These are phyloP conservation scores for Drosophila paranaensis DNA, from an alignment of 2,888 invertebrate species.

Conservation along the genomic window DNA sequence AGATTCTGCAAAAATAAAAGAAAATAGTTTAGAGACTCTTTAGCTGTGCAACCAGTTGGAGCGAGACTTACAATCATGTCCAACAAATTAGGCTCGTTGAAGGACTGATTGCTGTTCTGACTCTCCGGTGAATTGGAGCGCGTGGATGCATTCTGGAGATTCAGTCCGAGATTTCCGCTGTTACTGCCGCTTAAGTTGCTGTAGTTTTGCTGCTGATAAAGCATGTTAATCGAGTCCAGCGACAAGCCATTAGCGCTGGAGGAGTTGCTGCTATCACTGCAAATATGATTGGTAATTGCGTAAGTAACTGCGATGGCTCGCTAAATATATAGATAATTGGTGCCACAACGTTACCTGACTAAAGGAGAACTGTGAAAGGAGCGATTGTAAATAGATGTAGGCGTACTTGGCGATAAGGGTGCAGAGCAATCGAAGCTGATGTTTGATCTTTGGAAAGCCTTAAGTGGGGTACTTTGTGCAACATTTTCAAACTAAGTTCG, in stretches of 20 bases:
- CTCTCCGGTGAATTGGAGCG: slow-evolving; percentile 84
- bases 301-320: not conserved
- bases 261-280: slow-evolving; percentile 83
- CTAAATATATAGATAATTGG: slow-evolving; percentile 12
- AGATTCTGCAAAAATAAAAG: slow-evolving; percentile 68
- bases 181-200: slow-evolving; percentile 44
- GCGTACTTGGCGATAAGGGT: slow-evolving; percentile 85
- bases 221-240: slow-evolving; percentile 80
- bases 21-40: not conserved
- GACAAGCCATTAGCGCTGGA: slow-evolving; percentile 81
- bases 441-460: slow-evolving; percentile 85
- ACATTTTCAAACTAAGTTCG: slow-evolving; percentile 84
- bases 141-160: slow-evolving; percentile 76
- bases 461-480: slow-evolving; percentile 85
- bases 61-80: slow-evolving; percentile 83
- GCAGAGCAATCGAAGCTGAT: slow-evolving; percentile 85
- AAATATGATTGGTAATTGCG: slow-evolving; percentile 23
- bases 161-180: slow-evolving; percentile 63
- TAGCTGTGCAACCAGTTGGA: too few relatives aligned
- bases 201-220: slow-evolving; percentile 70
- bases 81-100: slow-evolving; percentile 79
- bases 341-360: slow-evolving; percentile 82
- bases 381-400: slow-evolving; percentile 84
- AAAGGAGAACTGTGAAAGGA: slow-evolving; percentile 85
- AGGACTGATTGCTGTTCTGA: slow-evolving; percentile 83